Evolutionary conservation across 2,797 vertebrate species (phyloP), one percentile per base, ranked within the genome.

Genomic region (Aeoliscus strigatus): DNA sequence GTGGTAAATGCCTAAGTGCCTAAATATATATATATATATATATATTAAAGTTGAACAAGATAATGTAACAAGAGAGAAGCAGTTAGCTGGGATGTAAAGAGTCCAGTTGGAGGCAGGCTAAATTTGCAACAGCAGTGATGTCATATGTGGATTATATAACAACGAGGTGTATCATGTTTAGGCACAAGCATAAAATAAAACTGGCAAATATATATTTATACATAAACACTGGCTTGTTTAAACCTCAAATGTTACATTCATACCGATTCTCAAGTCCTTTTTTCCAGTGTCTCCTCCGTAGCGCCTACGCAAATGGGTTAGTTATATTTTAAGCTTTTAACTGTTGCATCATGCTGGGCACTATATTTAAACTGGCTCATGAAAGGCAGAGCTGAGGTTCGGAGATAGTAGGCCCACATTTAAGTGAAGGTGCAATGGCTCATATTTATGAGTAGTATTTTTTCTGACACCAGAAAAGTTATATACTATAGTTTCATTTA

Each of bases 291-390:
- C 53, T 57, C 50, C 46, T 54, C 38, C n/a, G 33, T 32, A 60
- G 38, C 47, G 27, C 49, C 51, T 38, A 45, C 56, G 52, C 44
- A 34, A 29, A 70, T 70, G 44, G 53, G 55, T 63, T 77, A 41
- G 47, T 58, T 72, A 79, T 82, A 77, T 80, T 86, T 85, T 57
- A 54, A 64, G 73, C 54, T 60, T 69, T 66, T 67, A 84, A 69
- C 83, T 86, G 82, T 84, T 80, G 79, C 77, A 44, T 86, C 82
- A 84, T 80, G 75, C 70, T 74, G 65, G 70, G 42, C 36, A 37
- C 75, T 79, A 82, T 68, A 73, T 86, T 80, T 86, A 81, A 79
- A 75, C 59, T 49, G 53, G 66, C 51, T 74, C 54, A 47, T 60
- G 57, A 57, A 59, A 66, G 60, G 52, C 57, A 54, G 54, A 18